A percentile compares a stretch with the other conserved stretches of the same genome.
Evolutionary conservation across 2,797 vertebrate species (phyloP).

Genomic region (Lagocephalus sceleratus): DNA sequence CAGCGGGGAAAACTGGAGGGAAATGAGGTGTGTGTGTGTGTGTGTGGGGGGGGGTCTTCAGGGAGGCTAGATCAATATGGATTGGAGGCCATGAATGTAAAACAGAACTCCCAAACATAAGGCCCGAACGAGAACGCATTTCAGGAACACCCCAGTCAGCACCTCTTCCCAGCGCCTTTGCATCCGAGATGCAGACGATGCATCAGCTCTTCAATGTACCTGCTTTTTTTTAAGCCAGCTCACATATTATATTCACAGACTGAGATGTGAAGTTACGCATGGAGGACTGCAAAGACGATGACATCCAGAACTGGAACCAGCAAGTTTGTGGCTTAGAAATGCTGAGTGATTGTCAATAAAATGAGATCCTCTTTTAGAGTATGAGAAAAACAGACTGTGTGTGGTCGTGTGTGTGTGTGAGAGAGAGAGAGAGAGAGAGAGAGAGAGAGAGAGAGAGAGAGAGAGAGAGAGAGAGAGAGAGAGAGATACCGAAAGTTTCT

Average conservation of each 20-base stretch:
- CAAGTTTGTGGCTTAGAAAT: constrained; percentile 40
- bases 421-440: too few relatives aligned
- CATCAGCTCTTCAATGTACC: neutral
- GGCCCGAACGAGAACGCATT: constrained; percentile 12
- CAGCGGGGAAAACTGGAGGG: too few relatives aligned
- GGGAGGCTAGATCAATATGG: constrained; percentile 46
- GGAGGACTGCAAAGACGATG: constrained; percentile 44
- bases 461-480: too few relatives aligned
- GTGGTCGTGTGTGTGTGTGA: neutral
- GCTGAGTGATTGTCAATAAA: constrained; percentile 33
- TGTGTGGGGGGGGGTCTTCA: neutral
- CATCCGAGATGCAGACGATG: neutral
- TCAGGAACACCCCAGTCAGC: constrained; percentile 31
- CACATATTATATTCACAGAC: constrained; percentile 15
- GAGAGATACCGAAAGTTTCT: too few relatives aligned
- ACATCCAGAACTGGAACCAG: constrained; percentile 52
- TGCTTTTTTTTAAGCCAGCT: too few relatives aligned
- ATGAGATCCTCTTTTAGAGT: constrained; percentile 6
- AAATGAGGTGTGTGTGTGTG: too few relatives aligned
- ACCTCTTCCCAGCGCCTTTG: constrained; percentile 13
- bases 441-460: too few relatives aligned
- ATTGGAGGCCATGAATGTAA: constrained; percentile 55
- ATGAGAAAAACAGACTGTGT: constrained; percentile 21
- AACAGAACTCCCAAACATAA: constrained; percentile 35
- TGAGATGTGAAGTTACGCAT: constrained; percentile 34